Evolutionary conservation across 1,140 invertebrate species (phyloP).

Genomic region (Nomia melanderi): DNA sequence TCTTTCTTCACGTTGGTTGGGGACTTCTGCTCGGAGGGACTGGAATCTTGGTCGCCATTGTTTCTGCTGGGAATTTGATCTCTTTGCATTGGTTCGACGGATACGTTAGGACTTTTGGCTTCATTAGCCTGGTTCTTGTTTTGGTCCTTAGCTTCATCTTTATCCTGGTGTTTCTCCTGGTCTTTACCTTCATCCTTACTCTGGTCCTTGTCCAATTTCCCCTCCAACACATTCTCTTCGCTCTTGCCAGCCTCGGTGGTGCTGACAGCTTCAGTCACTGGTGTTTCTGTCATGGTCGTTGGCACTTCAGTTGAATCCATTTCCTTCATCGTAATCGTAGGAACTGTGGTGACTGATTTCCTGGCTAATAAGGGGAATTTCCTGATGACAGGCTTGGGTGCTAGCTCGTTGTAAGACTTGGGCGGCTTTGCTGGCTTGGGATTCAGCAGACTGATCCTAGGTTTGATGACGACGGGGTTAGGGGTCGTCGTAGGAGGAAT

Average conservation of each 20-base stretch:
- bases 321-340: conserved; percentile 11
- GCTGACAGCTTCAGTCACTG: neutral
- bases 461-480: conserved; percentile 75
- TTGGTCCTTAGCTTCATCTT: too few species aligned
- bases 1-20: conserved; percentile 30
- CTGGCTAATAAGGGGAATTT: conserved; percentile 67
- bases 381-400: conserved; percentile 75
- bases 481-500: conserved; percentile 74
- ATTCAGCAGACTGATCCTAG: conserved; percentile 66
- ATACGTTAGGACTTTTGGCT: too few species aligned
- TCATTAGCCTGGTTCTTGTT: too few species aligned
- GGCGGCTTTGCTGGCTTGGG: conserved; percentile 75
- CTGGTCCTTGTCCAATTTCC: conserved; percentile 23
- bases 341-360: conserved; percentile 39
- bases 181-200: too few species aligned
- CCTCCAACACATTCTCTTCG: conserved; percentile 54
- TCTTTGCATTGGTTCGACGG: neutral
- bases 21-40: conserved; percentile 41
- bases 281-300: neutral
- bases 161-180: too few species aligned
- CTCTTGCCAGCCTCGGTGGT: conserved; percentile 23
- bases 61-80: neutral
- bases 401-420: conserved; percentile 74
- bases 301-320: conserved; percentile 35
- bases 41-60: conserved; percentile 37